Base-by-base conservation (phyloP, 2,113 vertebrate species). In the Onychorhynchus coronatus region DNA sequence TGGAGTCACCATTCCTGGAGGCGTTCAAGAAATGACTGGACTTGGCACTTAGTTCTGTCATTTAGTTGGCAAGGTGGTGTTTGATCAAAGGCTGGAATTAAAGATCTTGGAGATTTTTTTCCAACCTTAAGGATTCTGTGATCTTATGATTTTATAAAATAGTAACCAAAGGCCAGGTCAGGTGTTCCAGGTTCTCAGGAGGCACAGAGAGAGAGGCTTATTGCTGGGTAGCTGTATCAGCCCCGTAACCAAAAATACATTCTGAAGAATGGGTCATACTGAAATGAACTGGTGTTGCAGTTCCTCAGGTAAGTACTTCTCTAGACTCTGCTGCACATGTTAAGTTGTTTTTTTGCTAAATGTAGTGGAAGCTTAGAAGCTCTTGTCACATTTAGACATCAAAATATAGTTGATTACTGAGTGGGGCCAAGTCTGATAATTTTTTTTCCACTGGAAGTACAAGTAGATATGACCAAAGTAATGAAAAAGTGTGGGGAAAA, bases 1-100 rank as follows among this genome's bases (percentile, higher is more conserved):
- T 31, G 62, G 39, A 65, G 28, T 65, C 62, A 42, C 39, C 8
- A 14, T 31, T 13, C 39, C 28, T 42, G 39, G 9, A 31, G 13
- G 19, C 44, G 28, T 31, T 23, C 62, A 65, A 44, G 62, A 22
- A 65, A 44, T 44, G 30, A 44, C 18, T 63, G 39, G 39, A 20
- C 39, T 28, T 18, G 25, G 17, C 37, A 30, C 61, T 53, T 15
- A 46, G 33, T 66, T 37, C 27, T 37, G 1, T 0, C 0, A 5
- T 59, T 58, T 33, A 31, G 9, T 39, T 74, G 46, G 9, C 27
- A 44, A 46, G 23, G 3, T 14, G 6, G 13, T 65, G 22, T 44
- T 50, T 25, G 28, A 10, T 46, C 22, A 46, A 52, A 67, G 19
- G 16, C 21, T 46, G 19, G 37, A 44, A 8, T 11, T n/a, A 18